Percentiles rank a stretch among this genome's conserved stretches.
Evolutionary conservation across 1,140 invertebrate genomes (phyloP).

Genomic region (Odontomachus brunneus): DNA sequence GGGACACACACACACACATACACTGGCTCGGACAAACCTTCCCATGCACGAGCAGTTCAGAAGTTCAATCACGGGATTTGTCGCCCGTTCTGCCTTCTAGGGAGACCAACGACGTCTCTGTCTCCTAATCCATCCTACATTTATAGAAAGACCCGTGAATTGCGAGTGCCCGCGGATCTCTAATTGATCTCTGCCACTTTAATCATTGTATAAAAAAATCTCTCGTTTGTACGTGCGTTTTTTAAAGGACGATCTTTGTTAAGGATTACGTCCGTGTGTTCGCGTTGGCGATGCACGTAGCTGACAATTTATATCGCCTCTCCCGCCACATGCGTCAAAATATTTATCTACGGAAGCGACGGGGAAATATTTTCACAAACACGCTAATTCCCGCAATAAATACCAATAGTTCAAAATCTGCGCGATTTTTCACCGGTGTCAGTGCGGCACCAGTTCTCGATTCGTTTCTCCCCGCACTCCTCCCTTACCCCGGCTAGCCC

Average conservation of each 20-base stretch:
- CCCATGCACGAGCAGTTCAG: slow-evolving; percentile 53
- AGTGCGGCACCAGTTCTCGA: neutral
- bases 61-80: slow-evolving; percentile 52
- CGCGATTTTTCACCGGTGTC: slow-evolving; percentile 40
- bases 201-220: neutral
- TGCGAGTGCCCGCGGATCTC: slow-evolving; percentile 5
- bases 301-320: slow-evolving; percentile 31
- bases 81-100: slow-evolving; percentile 13
- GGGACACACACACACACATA: slow-evolving; percentile 14
- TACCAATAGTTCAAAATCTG: slow-evolving; percentile 49
- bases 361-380: slow-evolving; percentile 49
- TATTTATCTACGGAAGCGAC: slow-evolving; percentile 45
- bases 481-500: too few species aligned
- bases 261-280: slow-evolving; percentile 38
- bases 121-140: neutral
- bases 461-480: too few species aligned
- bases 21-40: slow-evolving; percentile 10
- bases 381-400: slow-evolving; percentile 52
- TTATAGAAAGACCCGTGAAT: slow-evolving; percentile 11
- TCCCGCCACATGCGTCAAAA: slow-evolving; percentile 20
- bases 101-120: slow-evolving; percentile 9
- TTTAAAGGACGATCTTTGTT: slow-evolving; percentile 16
- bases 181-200: slow-evolving; percentile 18
- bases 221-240: neutral
- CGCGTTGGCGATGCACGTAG: neutral